Evolutionary conservation across 2,888 invertebrate genomes (phyloP).

Genomic region (Aromia moschata): DNA sequence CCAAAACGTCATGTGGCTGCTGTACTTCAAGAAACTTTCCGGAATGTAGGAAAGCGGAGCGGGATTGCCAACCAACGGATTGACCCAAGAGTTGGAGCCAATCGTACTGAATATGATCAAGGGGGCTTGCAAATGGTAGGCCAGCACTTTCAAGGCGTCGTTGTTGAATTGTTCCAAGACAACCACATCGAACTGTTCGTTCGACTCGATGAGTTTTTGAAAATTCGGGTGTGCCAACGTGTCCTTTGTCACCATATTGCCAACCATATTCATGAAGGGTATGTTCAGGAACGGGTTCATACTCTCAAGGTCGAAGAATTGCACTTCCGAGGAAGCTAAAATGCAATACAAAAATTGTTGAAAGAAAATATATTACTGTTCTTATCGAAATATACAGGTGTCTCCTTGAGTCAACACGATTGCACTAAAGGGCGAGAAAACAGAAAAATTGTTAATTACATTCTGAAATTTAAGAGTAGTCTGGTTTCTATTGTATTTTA

Average conservation of each 20-base stretch:
- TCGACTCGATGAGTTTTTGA: slow-evolving; percentile 50
- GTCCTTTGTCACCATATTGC: slow-evolving; percentile 31
- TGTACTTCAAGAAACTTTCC: slow-evolving; percentile 50
- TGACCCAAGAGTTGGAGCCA: slow-evolving; percentile 61
- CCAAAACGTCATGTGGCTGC: slow-evolving; percentile 64
- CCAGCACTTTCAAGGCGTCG: slow-evolving; percentile 63
- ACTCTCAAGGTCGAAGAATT: neutral
- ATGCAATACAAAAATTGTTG: too few relatives aligned
- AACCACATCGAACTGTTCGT: slow-evolving; percentile 59
- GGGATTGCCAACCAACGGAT: slow-evolving; percentile 18
- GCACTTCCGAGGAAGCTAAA: too few relatives aligned
- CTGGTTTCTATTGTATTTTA: too few relatives aligned
- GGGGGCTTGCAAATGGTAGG: slow-evolving; percentile 55
- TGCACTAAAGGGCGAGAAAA: too few relatives aligned
- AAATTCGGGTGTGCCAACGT: slow-evolving; percentile 47
- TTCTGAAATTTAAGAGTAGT: too few relatives aligned
- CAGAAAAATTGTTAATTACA: too few relatives aligned
- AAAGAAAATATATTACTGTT: too few relatives aligned
- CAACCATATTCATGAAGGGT: slow-evolving; percentile 24
- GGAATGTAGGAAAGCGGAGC: slow-evolving; percentile 29
- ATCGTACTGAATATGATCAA: slow-evolving; percentile 61
- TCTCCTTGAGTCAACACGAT: too few relatives aligned
- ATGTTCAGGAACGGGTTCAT: slow-evolving; percentile 6
- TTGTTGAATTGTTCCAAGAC: slow-evolving; percentile 64
- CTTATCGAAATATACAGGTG: too few relatives aligned